Base-by-base conservation (phyloP, 2,113 vertebrate genomes). In the Siniperca chuatsi region DNA sequence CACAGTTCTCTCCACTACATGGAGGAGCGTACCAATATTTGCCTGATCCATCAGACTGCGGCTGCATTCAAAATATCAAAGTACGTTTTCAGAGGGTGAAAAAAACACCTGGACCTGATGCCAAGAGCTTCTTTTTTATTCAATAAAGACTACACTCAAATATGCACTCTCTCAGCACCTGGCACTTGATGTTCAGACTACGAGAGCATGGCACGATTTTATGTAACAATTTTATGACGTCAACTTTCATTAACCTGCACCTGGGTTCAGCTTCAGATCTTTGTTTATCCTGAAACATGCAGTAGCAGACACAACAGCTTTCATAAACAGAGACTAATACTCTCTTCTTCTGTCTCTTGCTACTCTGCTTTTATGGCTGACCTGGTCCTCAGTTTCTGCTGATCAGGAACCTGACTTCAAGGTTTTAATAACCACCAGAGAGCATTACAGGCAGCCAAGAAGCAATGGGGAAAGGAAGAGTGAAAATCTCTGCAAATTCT, bases 21-120 rank as follows among this genome's bases (percentile, higher is more conserved):
- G 61, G 70, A 95, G 93, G 93, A 95, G 94, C 94, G 94, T 79
- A 84, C 90, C 93, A 93, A 95, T 95, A 95, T 95, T 93, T 95
- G 87, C 66, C 35, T 82, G 55, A 86, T 92, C 94, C 85, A 79
- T 95, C 93, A 95, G 87, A 77, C 72, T 12, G 33, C 25, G 62
- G 86, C 64, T 71, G 62, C 77, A 85, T 92, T 93, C 73, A 87
- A 81, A 83, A 90, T 83, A 85, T 90, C 68, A 84, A 90, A 90
- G 71, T 83, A 75, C 89, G 77, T 87, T 82, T 91, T 91, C 42
- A 83, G 73, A 87, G 76, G 64, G 69, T 64, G 61, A 81, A 84
- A 83, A 64, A 71, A 83, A 88, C 89, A 92, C 86, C 89, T 90
- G 87, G 72, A 78, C 10, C n/a, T 62, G 40, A 78, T 75, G 84